phyloP scores from a whole-genome alignment of 1,140 invertebrate species.

The Philopotamus ludificatus region DNA sequence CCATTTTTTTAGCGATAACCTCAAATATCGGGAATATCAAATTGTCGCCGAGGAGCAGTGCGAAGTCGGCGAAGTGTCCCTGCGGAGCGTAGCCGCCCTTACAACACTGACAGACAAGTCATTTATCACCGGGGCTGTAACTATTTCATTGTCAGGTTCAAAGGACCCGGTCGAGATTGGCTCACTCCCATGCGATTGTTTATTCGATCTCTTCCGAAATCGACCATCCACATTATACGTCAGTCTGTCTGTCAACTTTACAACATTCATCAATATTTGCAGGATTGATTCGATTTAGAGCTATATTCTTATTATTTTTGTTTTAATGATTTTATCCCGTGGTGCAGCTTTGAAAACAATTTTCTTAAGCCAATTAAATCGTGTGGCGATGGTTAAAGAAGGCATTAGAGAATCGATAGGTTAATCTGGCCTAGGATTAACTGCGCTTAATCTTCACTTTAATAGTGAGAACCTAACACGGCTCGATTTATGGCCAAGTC shows the following conservation, averaged over 20 bases:
- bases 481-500: slow-evolving; percentile 7
- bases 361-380: slow-evolving; percentile 19
- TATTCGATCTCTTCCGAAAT: slow-evolving; percentile 17
- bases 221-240: slow-evolving; percentile 8
- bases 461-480: slow-evolving; percentile 17
- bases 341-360: background rate
- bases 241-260: background rate
- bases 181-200: slow-evolving; percentile 10
- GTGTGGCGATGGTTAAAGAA: slow-evolving; percentile 20
- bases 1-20: too few species aligned
- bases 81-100: slow-evolving; percentile 16
- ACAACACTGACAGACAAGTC: slow-evolving; percentile 30
- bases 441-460: slow-evolving; percentile 26
- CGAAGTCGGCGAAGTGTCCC: background rate
- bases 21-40: too few species aligned
- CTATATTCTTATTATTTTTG: too few species aligned
- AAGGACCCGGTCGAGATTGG: slow-evolving; percentile 16
- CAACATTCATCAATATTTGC: slow-evolving; percentile 15
- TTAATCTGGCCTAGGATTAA: slow-evolving; percentile 20
- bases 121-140: slow-evolving; percentile 29
- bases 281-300: background rate
- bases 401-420: slow-evolving; percentile 24
- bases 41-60: background rate
- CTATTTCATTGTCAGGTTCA: slow-evolving; percentile 28
- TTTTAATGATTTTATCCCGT: too few species aligned